Evolutionary conservation across 2,113 vertebrate species (phyloP), one percentile per base, ranked within the genome.

Genomic region (Sturnus vulgaris): DNA sequence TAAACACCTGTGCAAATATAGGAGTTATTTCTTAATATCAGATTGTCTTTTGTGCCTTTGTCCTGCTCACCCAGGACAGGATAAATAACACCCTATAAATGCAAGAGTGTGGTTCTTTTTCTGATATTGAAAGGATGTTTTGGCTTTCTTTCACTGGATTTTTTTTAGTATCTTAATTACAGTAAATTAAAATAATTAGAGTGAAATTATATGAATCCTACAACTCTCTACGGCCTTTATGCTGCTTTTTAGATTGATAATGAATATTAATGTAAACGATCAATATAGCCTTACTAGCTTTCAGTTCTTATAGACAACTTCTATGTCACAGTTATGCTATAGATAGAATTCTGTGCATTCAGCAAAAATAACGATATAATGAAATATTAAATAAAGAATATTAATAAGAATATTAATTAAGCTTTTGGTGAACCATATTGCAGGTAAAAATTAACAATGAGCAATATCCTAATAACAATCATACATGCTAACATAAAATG

Each of bases 171-270:
- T 95, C 91, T 97, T 98, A 97, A 98, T 98, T 98, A 96, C 55
- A 96, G 91, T 93, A 96, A 96, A 98, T 97, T 96, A 95, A 93
- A 96, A 97, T 97, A 97, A 97, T 97, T 96, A 96, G 59, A 93
- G 68, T 81, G 77, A 96, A 97, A 97, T 97, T 95, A 64, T 91
- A 88, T 94, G 89, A 97, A 92, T 66, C 18, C 28, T 95, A 90
- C 31, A 96, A 95, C 93, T 97, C 89, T 80, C 94, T 49, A 59
- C 93, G 84, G 95, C 78, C 52, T 96, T 95, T 96, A 89, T 94
- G 19, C 52, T 97, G 72, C 70, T 91, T 96, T 96, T 97, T 92
- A 87, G 78, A 92, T 92, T 94, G 55, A 95, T 97, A 97, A 97
- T 95, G 86, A 94, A 95, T 96, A 79, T 92, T 97, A 96, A 96